Evolutionary conservation across 37 sponge, comb jelly and placozoan genomes (phyloP), one percentile per base, ranked within the genome.

Genomic region (Diacarnus erythraeanus): DNA sequence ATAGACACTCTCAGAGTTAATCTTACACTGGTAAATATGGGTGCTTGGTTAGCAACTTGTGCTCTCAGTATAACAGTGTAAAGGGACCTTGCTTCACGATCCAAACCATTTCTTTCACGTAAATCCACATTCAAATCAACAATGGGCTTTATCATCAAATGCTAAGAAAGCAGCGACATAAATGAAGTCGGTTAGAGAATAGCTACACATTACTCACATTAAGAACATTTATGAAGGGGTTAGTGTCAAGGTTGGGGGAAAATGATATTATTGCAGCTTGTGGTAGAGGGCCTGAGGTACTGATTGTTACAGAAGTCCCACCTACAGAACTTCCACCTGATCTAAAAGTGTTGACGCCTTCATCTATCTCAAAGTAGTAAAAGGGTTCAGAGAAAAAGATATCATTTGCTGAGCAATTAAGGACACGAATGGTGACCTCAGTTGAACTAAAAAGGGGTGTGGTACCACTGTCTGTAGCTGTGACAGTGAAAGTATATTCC

Each of bases 21-120:
- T 35, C 78, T 78, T 66, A 78, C 78, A 64, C 78, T 78, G 18
- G 78, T 44, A 51, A 47, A 78, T 10, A 67, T 43, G 1, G 12
- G 34, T 36, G 1, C 3, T 6, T 30, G 17, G 2, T 4, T 37
- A 22, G 22, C 31, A 1, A 37, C 59, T 57, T 29, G 15, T 18
- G 79, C 72, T 61, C 38, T 72, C 23, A 81, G 20, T 38, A 71
- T 70, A 23, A 81, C 31, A 12, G 74, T 77, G 74, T 85, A 85
- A 0, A 64, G 34, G 41, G 23, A 69, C 10, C 73, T 40, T 60
- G 57, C 56, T 40, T 85, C 86, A 23, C 77, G 41, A 37, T 85
- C 79, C 63, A 85, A 57, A 17, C 44, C 63, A 39, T 38, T 25
- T 1, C 30, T 40, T 21, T 40, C 47, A 10, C 67, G n/a, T 1